Base-by-base conservation (phyloP, 2,797 vertebrate genomes). In the Betta splendens region DNA sequence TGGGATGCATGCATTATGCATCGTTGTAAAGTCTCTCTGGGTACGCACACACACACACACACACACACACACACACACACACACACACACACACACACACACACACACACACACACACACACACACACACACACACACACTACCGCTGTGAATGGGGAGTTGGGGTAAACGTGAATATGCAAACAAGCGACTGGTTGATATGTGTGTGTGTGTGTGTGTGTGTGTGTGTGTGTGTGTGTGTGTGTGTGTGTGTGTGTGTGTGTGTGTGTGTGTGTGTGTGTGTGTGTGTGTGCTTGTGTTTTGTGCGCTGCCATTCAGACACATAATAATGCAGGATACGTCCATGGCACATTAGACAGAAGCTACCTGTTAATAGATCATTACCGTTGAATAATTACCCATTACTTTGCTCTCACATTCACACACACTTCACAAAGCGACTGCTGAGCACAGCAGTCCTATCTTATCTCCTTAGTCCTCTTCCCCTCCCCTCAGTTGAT, bases 1-100 rank as follows among this genome's bases (percentile, higher is more conserved):
- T 69, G 80, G 52, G 57, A 74, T 53, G 39, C 85, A 92, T 91
- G 85, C 88, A 92, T 92, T 87, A 92, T 91, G 88, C 84, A 92
- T 86, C 64, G 59, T 4, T 75, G 81, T 65, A 74, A 85, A 88
- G 79, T 79, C 81, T 86, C 85, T 70, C 36, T 20, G 77, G 79
- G 77, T 77, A 42, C 58, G 28, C 72, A 40, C 36, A 61, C 39
- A 64, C 39, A 62, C 25, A 58, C 58, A 54, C 57, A 57, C 62
- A 15, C 33, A 62, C 38, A n/a, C 33, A 52, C 31, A 18, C 35
- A 11, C n/a, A n/a, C n/a, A n/a, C n/a, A n/a, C n/a, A n/a, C n/a
- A n/a, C n/a, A n/a, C n/a, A n/a, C n/a, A n/a, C n/a, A n/a, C n/a
- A n/a, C n/a, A n/a, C n/a, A n/a, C n/a, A n/a, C n/a, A n/a, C n/a